Evolutionary conservation across 2,113 vertebrate genomes (phyloP).

Genomic region (Tupaia tana): DNA sequence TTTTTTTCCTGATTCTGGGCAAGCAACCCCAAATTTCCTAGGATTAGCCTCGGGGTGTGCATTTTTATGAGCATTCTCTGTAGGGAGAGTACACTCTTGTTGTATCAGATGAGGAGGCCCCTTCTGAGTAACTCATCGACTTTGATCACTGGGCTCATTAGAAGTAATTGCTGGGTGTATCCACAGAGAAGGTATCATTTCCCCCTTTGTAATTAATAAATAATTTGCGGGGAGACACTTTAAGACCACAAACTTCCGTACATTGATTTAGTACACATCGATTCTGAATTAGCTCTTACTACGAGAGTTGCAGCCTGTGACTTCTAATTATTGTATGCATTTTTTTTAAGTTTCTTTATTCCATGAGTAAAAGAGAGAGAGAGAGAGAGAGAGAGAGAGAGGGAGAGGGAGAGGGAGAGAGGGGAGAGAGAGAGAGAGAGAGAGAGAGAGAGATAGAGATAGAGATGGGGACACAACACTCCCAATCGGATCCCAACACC

Average conservation of each 20-base stretch:
- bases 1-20: not conserved
- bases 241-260: not conserved
- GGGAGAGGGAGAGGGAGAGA: no score
- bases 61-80: not conserved
- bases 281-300: constrained; percentile 5
- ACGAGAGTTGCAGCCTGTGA: not conserved
- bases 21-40: not conserved
- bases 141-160: not conserved
- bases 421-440: no score
- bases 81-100: not conserved
- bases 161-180: not conserved
- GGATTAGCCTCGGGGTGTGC: no score
- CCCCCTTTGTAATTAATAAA: not conserved
- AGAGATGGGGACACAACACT: no score
- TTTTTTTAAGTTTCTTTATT: not conserved
- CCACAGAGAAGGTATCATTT: not conserved
- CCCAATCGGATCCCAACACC: no score
- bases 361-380: no score
- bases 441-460: no score
- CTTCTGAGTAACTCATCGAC: not conserved
- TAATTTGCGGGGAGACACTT: not conserved
- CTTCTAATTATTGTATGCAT: not conserved
- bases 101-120: not conserved
- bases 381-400: no score
- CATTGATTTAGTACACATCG: not conserved